Evolutionary conservation across 2,797 vertebrate species (phyloP).

Genomic region (Mormyrus proboscirostris): DNA sequence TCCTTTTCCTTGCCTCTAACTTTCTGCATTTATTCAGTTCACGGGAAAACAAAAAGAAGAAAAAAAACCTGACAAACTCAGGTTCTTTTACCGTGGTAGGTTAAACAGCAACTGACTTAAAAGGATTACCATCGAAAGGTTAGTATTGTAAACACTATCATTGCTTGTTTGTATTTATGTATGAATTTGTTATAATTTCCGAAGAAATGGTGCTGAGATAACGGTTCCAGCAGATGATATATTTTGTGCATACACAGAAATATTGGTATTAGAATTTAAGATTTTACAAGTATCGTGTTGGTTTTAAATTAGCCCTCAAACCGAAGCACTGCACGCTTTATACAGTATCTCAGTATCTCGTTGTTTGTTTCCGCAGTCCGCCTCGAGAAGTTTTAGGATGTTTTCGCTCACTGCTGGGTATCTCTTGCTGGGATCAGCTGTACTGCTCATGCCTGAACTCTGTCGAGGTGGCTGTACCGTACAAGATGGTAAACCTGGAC

Average conservation of each 20-base stretch:
- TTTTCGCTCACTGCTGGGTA: constrained; percentile 5
- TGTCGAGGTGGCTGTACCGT: constrained; percentile 30
- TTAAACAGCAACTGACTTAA: background rate
- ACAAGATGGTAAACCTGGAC: constrained; percentile 46
- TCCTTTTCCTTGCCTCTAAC: background rate
- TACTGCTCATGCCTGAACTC: constrained; percentile 23
- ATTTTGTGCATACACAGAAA: background rate
- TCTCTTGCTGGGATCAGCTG: constrained; percentile 25
- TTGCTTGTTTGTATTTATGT: background rate
- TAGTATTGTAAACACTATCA: background rate
- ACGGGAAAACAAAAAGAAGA: constrained; percentile 4
- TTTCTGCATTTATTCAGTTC: background rate
- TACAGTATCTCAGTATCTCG: constrained; percentile 25
- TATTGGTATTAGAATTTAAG: background rate
- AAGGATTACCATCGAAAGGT: background rate
- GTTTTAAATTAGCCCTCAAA: background rate
- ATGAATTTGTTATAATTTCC: background rate
- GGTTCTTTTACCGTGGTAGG: background rate
- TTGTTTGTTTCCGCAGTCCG: background rate
- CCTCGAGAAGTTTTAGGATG: constrained; percentile 28
- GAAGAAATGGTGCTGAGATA: background rate
- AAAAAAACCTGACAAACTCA: background rate
- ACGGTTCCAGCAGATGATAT: background rate
- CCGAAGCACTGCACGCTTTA: constrained; percentile 12
- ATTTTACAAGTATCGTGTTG: background rate